These are phyloP conservation scores for Onychostoma macrolepis DNA, from an alignment of 2,113 vertebrate species.

Conservation along the genomic window DNA sequence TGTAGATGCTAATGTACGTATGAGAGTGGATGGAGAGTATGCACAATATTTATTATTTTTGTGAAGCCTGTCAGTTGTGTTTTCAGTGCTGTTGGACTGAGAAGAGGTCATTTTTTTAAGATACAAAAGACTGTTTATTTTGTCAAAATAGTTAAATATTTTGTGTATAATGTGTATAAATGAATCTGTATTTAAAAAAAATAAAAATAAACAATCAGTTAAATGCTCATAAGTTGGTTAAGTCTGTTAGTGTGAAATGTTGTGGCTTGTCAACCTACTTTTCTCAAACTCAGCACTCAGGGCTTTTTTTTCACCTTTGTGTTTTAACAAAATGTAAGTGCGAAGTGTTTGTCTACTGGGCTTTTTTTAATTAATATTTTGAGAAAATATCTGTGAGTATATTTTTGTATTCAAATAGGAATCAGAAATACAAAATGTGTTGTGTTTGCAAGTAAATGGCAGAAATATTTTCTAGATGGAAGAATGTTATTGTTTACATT, in stretches of 20 bases:
- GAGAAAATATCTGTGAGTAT: neutral
- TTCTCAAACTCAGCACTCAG: too few relatives aligned
- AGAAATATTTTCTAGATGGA: neutral
- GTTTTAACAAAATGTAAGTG: too few relatives aligned
- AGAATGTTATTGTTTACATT: neutral
- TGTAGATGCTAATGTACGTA: too few relatives aligned
- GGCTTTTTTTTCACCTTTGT: too few relatives aligned
- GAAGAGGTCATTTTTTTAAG: neutral
- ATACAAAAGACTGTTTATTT: too few relatives aligned
- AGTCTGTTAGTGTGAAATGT: too few relatives aligned
- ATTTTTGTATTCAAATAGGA: neutral
- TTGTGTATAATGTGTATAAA: too few relatives aligned
- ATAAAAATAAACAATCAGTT: neutral
- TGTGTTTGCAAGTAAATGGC: neutral
- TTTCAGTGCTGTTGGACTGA: neutral
- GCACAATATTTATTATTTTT: neutral
- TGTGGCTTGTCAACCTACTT: too few relatives aligned
- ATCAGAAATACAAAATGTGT: neutral
- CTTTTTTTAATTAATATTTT: neutral
- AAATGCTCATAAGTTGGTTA: neutral
- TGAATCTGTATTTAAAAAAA: too few relatives aligned
- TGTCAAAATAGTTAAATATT: too few relatives aligned
- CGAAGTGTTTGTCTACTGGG: too few relatives aligned
- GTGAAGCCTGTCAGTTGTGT: neutral
- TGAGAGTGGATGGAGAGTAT: neutral